Conservation (phyloP, 2,797 vertebrate genomes). For the Poeciliopsis turneri region DNA sequence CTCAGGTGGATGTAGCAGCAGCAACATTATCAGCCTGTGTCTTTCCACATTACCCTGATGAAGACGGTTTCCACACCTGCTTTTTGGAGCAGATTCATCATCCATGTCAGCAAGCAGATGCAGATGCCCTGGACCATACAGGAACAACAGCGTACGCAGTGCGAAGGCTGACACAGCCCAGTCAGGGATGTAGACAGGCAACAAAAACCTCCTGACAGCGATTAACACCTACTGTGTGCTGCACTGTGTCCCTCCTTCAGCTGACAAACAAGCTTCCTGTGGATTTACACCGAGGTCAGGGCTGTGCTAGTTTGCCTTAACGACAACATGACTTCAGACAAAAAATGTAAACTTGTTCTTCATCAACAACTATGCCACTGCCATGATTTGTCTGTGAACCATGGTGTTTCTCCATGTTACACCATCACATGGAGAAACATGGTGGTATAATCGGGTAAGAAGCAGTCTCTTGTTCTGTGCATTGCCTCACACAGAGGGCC, state of each 20-base stretch:
- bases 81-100: not conserved
- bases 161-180: conserved; percentile 21
- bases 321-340: conserved; percentile 1
- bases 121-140: conserved; percentile 18
- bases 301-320: conserved; percentile 6
- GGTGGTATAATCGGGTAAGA: not conserved
- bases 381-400: not conserved
- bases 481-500: too few species aligned
- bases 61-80: conserved; percentile 18
- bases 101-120: conserved; percentile 32
- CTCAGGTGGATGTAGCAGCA: not conserved
- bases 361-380: not conserved
- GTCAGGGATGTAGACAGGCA: conserved; percentile 10
- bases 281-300: conserved; percentile 21
- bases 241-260: conserved; percentile 27
- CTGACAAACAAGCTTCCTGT: not conserved
- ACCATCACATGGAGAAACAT: not conserved
- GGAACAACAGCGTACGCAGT: not conserved
- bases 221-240: conserved; percentile 25
- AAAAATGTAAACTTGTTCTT: conserved; percentile 10
- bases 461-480: not conserved
- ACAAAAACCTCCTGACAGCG: conserved; percentile 12
- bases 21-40: not conserved
- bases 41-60: conserved; percentile 15
- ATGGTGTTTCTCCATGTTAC: not conserved